These are phyloP conservation scores for Pentalonia nigronervosa DNA, from an alignment of 1,140 invertebrate genomes.

Conservation along the genomic window DNA sequence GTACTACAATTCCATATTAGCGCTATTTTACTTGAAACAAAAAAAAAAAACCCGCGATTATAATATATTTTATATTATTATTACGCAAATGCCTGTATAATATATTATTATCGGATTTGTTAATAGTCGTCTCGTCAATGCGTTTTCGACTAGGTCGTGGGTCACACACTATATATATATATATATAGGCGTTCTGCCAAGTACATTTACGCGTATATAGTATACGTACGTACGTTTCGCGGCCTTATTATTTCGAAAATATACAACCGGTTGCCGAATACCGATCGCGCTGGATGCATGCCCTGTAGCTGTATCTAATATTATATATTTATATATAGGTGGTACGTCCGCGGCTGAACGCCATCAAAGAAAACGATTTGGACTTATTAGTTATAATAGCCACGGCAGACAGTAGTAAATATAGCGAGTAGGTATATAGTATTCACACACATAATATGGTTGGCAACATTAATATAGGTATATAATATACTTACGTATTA, in stretches of 20 bases:
- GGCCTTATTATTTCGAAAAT: conserved; percentile 56
- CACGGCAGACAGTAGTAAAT: not conserved
- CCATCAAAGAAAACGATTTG: not conserved
- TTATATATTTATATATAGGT: not conserved
- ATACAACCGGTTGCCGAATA: conserved; percentile 54
- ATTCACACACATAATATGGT: not conserved
- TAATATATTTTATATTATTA: not conserved
- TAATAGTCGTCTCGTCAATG: not conserved
- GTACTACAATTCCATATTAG: not conserved
- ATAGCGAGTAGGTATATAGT: not conserved
- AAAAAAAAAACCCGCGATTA: not conserved
- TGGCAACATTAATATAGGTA: not conserved
- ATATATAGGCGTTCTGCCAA: not conserved
- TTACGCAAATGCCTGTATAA: not conserved
- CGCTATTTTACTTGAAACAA: not conserved
- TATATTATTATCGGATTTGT: not conserved
- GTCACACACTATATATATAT: not conserved
- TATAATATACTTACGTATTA: not conserved
- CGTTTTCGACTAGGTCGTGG: conserved; percentile 32
- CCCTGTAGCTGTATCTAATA: conserved; percentile 14
- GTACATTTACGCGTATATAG: not conserved
- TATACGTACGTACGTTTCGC: not conserved
- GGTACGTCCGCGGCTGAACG: not conserved
- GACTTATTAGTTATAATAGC: conserved; percentile 16
- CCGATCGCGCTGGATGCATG: not conserved